These are phyloP conservation scores for Mechanitis mazaeus DNA, from an alignment of 2,888 invertebrate genomes.

Conservation along the genomic window DNA sequence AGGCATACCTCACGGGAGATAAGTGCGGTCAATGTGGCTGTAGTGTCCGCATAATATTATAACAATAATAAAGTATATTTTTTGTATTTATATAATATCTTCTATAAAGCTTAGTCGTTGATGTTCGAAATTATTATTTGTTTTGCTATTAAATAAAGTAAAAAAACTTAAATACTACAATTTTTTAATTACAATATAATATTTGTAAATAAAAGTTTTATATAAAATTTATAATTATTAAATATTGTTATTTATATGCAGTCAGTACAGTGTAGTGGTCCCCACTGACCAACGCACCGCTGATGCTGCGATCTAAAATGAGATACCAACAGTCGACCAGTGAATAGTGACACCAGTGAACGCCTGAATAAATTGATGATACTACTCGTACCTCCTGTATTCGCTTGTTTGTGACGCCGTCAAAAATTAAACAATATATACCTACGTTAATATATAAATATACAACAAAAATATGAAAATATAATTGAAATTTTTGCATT, in stretches of 20 bases:
- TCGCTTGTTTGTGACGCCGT: constrained; percentile 16
- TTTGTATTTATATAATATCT: not conserved
- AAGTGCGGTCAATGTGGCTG: constrained; percentile 56
- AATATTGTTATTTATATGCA: constrained; percentile 32
- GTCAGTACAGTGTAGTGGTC: constrained; percentile 38
- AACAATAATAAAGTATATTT: not conserved
- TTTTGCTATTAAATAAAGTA: no score
- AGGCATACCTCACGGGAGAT: constrained; percentile 55
- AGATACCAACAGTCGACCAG: constrained; percentile 58
- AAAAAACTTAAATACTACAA: no score
- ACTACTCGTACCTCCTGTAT: constrained; percentile 27
- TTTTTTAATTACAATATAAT: no score
- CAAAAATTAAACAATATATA: constrained; percentile 1
- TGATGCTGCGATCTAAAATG: constrained; percentile 57
- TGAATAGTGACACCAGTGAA: constrained; percentile 33
- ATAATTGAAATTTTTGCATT: no score
- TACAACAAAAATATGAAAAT: no score
- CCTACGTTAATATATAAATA: no score
- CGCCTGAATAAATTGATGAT: constrained; percentile 51
- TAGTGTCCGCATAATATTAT: constrained; percentile 40
- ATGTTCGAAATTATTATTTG: no score
- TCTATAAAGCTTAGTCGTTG: no score
- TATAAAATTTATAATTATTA: not conserved
- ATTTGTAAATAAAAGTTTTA: not conserved
- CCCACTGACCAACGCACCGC: constrained; percentile 48